A percentile compares a stretch with the other conserved stretches of the same genome.
Conservation (phyloP, 1,140 invertebrate species). For the Dreissena polymorpha region DNA sequence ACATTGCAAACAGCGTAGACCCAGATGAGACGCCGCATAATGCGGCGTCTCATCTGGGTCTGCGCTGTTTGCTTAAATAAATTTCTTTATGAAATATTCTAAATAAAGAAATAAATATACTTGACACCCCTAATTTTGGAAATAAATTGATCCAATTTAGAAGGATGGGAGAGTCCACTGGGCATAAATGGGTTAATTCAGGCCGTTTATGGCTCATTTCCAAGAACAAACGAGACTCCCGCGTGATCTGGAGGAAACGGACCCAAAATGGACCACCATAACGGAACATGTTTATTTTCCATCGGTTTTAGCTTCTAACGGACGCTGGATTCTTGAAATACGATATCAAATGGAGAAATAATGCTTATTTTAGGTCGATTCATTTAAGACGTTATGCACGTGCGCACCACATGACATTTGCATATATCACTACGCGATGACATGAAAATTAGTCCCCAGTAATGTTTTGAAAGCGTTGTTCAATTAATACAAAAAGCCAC, state of each 20-base stretch:
- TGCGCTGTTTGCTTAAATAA: no score
- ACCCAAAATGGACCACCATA: neutral
- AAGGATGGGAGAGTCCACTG: no score
- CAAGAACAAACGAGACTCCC: neutral
- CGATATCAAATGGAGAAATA: conserved; percentile 33
- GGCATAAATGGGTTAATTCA: no score
- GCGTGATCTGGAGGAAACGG: no score
- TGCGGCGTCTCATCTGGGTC: no score
- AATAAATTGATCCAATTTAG: no score
- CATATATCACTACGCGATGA: conserved; percentile 48
- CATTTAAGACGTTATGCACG: conserved; percentile 40
- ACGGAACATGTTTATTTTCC: neutral
- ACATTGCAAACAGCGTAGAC: no score
- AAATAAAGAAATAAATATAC: no score
- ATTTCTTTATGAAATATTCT: no score
- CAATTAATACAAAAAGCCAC: conserved; percentile 42
- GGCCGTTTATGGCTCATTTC: conserved; percentile 14
- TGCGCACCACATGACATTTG: conserved; percentile 27
- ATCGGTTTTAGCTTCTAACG: neutral
- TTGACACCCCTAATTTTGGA: no score
- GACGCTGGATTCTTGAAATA: conserved; percentile 3
- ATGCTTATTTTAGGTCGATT: conserved; percentile 13
- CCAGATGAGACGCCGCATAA: no score
- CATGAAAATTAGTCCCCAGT: conserved; percentile 43
- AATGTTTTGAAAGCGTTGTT: neutral